Percentiles rank a stretch among this genome's conserved stretches.
phyloP scores from a whole-genome alignment of 2,888 invertebrate genomes.

The Pseudococcus jackbeardsleyi region DNA sequence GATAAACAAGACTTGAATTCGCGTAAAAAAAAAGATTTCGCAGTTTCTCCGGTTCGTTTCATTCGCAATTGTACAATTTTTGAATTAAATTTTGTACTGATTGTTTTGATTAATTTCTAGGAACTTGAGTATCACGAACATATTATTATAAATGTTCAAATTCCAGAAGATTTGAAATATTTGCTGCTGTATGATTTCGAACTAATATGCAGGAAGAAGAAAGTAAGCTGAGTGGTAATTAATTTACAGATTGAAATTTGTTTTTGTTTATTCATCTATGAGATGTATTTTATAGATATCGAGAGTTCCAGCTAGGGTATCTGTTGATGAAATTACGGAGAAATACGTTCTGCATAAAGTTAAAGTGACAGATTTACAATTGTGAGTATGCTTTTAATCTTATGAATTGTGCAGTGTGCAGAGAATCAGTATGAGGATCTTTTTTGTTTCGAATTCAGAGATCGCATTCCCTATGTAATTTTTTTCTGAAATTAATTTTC shows the following conservation, averaged over 20 bases:
- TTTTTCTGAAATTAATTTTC: too few species aligned
- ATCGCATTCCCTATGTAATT: too few species aligned
- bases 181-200: slow-evolving; percentile 38
- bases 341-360: slow-evolving; percentile 57
- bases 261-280: background rate
- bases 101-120: background rate
- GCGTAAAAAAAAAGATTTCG: slow-evolving; percentile 39
- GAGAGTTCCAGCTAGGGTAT: slow-evolving; percentile 46
- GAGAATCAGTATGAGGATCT: too few species aligned
- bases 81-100: background rate
- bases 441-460: too few species aligned
- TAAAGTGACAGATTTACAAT: slow-evolving; percentile 17
- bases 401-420: too few species aligned
- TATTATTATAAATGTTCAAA: slow-evolving; percentile 52
- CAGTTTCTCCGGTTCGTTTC: background rate
- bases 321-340: slow-evolving; percentile 54
- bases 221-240: background rate
- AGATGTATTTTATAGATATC: slow-evolving; percentile 15
- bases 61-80: background rate
- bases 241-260: background rate
- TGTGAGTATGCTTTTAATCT: slow-evolving; percentile 21
- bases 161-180: slow-evolving; percentile 53
- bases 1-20: slow-evolving; percentile 22
- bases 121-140: slow-evolving; percentile 33
- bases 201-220: slow-evolving; percentile 41